Conservation (phyloP, 1,140 invertebrate species). For the Patella vulgata region DNA sequence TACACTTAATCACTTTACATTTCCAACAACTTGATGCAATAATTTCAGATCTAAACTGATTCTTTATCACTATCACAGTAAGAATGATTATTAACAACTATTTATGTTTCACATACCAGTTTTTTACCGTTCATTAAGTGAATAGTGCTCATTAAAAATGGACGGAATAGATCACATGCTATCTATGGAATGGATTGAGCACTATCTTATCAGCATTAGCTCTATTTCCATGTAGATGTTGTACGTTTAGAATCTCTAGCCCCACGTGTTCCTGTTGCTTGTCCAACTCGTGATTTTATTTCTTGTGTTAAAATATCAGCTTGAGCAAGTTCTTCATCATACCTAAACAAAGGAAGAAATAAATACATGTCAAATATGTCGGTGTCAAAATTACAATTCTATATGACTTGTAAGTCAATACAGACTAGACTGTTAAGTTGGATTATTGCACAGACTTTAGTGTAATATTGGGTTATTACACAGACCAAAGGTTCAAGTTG, state of each 20-base stretch:
- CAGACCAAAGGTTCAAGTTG: neutral
- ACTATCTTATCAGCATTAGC: too few species aligned
- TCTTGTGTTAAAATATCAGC: conserved; percentile 54
- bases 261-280: conserved; percentile 33
- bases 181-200: too few species aligned
- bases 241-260: conserved; percentile 41
- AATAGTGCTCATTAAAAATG: too few species aligned
- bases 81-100: too few species aligned
- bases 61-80: too few species aligned
- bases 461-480: neutral
- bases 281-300: conserved; percentile 46
- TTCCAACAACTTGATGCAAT: too few species aligned
- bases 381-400: neutral
- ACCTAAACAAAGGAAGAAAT: conserved; percentile 39
- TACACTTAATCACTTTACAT: too few species aligned
- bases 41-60: too few species aligned
- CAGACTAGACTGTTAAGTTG: neutral
- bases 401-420: neutral
- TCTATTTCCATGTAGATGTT: conserved; percentile 59
- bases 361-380: neutral
- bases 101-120: too few species aligned
- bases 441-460: neutral
- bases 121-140: too few species aligned
- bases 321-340: conserved; percentile 64
- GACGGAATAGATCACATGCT: too few species aligned